Percentiles rank a stretch among this genome's conserved stretches.
phyloP scores from a whole-genome alignment of 1,140 invertebrate genomes.

The Bombus breviceps region DNA sequence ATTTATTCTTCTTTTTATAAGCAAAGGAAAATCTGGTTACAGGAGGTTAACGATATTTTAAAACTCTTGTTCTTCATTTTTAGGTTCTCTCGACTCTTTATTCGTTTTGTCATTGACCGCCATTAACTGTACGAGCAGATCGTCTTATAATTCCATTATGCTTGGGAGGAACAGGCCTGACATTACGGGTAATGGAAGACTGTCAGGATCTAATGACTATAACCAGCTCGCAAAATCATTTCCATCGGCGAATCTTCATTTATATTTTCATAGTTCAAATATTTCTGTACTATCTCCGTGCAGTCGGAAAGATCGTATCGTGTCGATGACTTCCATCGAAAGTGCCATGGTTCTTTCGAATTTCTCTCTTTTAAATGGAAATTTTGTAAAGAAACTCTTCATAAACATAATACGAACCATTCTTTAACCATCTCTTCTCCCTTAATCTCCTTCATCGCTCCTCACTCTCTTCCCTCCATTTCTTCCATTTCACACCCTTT shows the following conservation, averaged over 20 bases:
- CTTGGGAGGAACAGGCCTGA: neutral
- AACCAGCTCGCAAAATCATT: conserved; percentile 11
- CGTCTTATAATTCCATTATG: conserved; percentile 22
- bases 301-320: neutral
- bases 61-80: neutral
- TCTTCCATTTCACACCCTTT: no score
- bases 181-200: conserved; percentile 26
- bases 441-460: no score
- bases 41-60: neutral
- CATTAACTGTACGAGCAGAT: conserved; percentile 2
- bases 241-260: neutral
- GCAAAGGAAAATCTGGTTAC: neutral
- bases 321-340: neutral
- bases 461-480: no score
- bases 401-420: neutral
- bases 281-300: neutral
- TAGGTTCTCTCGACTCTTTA: neutral
- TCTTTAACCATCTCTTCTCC: neutral
- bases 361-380: neutral
- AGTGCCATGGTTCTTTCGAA: neutral
- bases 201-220: conserved; percentile 17
- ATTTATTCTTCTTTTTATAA: no score
- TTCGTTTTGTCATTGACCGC: neutral
- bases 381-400: neutral
- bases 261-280: neutral